Evolutionary conservation across 2,113 vertebrate species (phyloP).

Genomic region (Tympanuchus pallidicinctus): DNA sequence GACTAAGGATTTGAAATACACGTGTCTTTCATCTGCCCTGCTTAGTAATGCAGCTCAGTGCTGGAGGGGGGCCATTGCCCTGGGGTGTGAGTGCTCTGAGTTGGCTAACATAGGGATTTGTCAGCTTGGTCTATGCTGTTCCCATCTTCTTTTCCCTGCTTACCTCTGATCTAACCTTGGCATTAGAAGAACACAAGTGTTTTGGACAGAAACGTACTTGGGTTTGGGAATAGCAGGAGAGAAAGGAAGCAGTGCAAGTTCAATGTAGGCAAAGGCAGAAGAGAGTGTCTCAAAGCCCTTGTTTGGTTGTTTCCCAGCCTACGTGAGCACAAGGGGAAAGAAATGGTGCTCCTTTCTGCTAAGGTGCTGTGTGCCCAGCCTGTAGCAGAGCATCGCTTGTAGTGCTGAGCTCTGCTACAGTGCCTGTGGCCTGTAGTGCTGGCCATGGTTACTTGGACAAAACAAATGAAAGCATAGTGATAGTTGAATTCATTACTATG

Average conservation of each 20-base stretch:
- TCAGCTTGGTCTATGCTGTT: not conserved
- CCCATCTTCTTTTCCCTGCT: not conserved
- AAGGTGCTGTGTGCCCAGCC: not conserved
- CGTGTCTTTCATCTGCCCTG: not conserved
- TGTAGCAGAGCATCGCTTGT: not conserved
- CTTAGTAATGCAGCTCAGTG: not conserved
- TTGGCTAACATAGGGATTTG: not conserved
- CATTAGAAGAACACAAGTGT: not conserved
- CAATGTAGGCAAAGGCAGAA: not conserved
- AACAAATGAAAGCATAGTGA: not conserved
- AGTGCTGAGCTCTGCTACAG: not conserved
- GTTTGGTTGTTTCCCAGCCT: not conserved
- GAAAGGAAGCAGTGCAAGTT: not conserved
- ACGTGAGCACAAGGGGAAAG: not conserved
- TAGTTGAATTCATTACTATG: not conserved
- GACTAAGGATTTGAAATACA: accelerated
- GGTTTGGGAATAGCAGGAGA: not conserved
- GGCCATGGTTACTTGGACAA: accelerated
- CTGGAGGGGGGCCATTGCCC: not conserved
- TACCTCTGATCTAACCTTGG: not conserved
- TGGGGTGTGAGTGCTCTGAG: not conserved
- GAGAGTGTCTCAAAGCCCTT: not conserved
- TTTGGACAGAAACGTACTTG: not conserved
- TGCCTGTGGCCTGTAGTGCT: not conserved
- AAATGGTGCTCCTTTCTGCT: not conserved